Evolutionary conservation across 2,888 invertebrate species (phyloP).

Genomic region (Cyrtodaria siliqua): DNA sequence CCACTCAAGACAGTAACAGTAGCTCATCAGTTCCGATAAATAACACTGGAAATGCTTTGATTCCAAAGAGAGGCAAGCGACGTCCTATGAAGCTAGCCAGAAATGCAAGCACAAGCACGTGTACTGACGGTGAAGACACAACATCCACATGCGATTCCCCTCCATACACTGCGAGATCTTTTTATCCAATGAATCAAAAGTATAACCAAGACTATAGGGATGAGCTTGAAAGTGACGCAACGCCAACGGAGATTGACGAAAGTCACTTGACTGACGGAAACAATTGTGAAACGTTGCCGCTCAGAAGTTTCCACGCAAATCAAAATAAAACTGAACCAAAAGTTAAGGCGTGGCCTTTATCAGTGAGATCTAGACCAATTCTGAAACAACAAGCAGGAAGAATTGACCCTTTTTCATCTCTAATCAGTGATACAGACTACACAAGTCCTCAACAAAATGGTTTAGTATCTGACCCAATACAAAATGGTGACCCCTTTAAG

Average conservation of each 20-base stretch:
- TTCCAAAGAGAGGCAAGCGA: conserved; percentile 16
- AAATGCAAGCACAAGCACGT: conserved; percentile 15
- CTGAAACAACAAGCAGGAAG: too few species aligned
- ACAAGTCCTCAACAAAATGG: too few species aligned
- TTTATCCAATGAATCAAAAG: conserved; percentile 5
- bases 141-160: conserved; percentile 22
- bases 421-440: too few species aligned
- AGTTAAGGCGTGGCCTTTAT: too few species aligned
- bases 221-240: background rate
- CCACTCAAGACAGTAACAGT: conserved; percentile 11
- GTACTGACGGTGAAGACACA: conserved; percentile 35
- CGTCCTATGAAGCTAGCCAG: conserved; percentile 1
- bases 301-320: background rate
- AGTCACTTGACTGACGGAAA: background rate
- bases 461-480: background rate
- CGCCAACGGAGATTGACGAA: background rate
- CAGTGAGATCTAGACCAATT: too few species aligned
- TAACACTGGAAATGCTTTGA: conserved; percentile 3
- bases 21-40: background rate
- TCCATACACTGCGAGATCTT: background rate
- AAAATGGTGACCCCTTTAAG: too few species aligned
- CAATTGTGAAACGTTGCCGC: background rate
- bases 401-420: too few species aligned
- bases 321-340: conserved; percentile 6
- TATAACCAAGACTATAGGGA: conserved; percentile 18